phyloP scores from a whole-genome alignment of 23 tunicate species.

The Corella eumyota region DNA sequence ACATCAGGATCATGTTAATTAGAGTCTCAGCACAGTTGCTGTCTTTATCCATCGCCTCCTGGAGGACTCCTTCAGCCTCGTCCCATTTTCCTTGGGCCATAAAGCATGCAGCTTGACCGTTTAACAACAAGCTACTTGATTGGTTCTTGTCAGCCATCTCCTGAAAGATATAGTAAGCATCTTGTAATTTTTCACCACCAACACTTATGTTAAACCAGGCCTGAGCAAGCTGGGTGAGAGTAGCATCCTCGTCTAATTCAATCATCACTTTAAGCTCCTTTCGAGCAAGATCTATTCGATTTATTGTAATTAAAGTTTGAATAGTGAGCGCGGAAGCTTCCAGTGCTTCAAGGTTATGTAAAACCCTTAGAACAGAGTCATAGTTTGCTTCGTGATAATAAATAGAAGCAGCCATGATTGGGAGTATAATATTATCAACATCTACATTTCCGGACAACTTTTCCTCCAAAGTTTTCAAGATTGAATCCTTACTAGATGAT shows the following conservation, averaged over 20 bases:
- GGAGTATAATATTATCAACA: slow-evolving; percentile 64
- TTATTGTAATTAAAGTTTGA: slow-evolving; percentile 70
- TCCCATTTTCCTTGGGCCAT: slow-evolving; percentile 96
- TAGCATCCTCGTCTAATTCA: slow-evolving; percentile 87
- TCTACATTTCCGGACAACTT: slow-evolving; percentile 75
- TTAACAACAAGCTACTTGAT: slow-evolving; percentile 60
- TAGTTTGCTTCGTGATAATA: slow-evolving; percentile 75
- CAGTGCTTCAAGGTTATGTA: slow-evolving; percentile 69
- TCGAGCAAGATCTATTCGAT: slow-evolving; percentile 71
- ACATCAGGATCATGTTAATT: slow-evolving; percentile 72
- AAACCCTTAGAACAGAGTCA: slow-evolving; percentile 70
- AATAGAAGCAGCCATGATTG: slow-evolving; percentile 75
- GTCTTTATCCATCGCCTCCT: slow-evolving; percentile 95
- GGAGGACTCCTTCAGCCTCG: slow-evolving; percentile 92
- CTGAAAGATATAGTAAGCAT: slow-evolving; percentile 93
- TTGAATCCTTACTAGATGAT: slow-evolving; percentile 47
- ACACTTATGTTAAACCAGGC: slow-evolving; percentile 93
- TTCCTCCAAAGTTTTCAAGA: slow-evolving; percentile 68
- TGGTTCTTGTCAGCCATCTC: slow-evolving; percentile 94
- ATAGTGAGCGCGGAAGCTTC: slow-evolving; percentile 86
- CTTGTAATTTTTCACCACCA: slow-evolving; percentile 97
- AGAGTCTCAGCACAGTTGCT: slow-evolving; percentile 89
- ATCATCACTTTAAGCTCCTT: slow-evolving; percentile 79
- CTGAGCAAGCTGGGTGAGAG: slow-evolving; percentile 89
- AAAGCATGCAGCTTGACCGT: slow-evolving; percentile 86